Evolutionary conservation across 2,888 invertebrate genomes (phyloP), one percentile per base, ranked within the genome.

Genomic region (Lycocerus yunnanus): DNA sequence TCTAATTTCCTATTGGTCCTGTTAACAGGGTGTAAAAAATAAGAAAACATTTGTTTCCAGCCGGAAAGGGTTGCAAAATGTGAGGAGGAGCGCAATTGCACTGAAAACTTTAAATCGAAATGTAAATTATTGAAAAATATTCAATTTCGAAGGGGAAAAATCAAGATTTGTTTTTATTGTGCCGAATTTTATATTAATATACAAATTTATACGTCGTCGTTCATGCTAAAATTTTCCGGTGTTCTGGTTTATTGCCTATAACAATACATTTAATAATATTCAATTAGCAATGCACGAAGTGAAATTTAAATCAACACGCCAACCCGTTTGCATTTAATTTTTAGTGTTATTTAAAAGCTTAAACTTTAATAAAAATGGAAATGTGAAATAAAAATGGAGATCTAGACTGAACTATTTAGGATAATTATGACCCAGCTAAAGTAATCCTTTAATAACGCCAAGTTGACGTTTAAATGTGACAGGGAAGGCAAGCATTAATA

Each of bases 231-330:
- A 63, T 63, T 63, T 63, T 63, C 61, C 61, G 18, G 61, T 18
- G 43, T 43, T 43, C 43, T 43, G 61, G 18, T 15, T 63, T 20
- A 63, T 63, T 16, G 21, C 27, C 15, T 66, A 66, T 24, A 15
- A 21, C 15, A 66, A 66, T 66, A 27, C 15, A 66, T 66, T 65
- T 71, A 43, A 58, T 68, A 67, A 59, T 71, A 68, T 72, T 72
- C 58, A 60, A 72, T 72, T 72, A 72, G 67, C n/a, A 68, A 68
- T 60, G 60, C 72, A 61, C 60, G 72, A 58, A 60, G 66, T 58
- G 15, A 63, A 58, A 60, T 58, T 69, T 70, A 61, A 21, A 58
- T 67, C 59, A 67, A 66, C 71, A 71, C 71, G 71, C 71, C 15
- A 66, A 71, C 71, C 21, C 58, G 8, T 14, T n/a, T 18, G 20